Conservation (phyloP, 2,797 vertebrate species). For the Rhincodon typus region DNA sequence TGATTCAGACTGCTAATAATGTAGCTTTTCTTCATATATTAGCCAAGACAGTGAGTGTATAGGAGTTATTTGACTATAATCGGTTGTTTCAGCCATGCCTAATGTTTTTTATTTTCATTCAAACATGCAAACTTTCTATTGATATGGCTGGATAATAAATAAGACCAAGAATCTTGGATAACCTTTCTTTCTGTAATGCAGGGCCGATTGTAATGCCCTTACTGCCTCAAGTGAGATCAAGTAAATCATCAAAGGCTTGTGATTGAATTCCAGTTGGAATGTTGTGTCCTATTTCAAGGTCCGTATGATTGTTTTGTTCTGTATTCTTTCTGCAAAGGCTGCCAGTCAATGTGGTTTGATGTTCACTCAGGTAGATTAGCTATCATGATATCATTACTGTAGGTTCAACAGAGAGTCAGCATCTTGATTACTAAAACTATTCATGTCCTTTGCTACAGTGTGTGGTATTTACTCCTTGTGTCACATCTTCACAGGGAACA, state of each 20-base stretch:
- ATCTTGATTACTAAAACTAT: neutral
- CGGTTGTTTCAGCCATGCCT: neutral
- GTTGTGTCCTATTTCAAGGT: neutral
- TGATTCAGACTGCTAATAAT: neutral
- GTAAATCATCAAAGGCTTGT: neutral
- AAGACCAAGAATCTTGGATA: neutral
- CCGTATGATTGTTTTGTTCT: neutral
- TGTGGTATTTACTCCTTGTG: neutral
- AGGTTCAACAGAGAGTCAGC: neutral
- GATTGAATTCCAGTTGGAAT: neutral
- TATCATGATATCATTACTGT: slow-evolving; percentile 4
- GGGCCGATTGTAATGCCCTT: neutral
- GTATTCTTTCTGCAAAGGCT: neutral
- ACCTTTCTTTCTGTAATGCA: neutral
- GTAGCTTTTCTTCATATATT: neutral
- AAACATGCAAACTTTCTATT: neutral
- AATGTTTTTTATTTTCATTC: neutral
- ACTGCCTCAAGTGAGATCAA: neutral
- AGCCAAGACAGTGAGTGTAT: neutral
- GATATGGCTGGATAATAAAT: neutral
- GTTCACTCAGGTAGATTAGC: neutral
- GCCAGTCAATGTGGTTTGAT: neutral
- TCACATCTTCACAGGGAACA: neutral
- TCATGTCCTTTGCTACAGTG: neutral
- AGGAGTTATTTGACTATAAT: neutral